Conservation (phyloP, 2,113 vertebrate species). For the Oryzias melastigma region DNA sequence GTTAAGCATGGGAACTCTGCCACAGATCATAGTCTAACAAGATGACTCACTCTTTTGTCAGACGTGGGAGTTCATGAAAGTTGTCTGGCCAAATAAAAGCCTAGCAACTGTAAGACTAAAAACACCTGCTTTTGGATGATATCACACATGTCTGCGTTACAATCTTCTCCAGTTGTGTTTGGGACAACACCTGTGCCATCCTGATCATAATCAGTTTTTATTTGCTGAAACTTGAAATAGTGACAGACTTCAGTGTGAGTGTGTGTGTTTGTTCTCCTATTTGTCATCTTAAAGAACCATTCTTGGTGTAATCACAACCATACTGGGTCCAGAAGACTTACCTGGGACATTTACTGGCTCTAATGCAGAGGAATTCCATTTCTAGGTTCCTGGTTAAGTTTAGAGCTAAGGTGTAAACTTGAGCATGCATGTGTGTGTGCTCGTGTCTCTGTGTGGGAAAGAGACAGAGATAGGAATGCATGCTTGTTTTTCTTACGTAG, state of each 20-base stretch:
- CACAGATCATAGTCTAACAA: constrained; percentile 4
- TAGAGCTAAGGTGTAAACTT: not conserved
- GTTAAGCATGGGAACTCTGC: constrained; percentile 37
- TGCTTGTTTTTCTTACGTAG: not conserved
- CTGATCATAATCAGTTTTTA: constrained; percentile 1
- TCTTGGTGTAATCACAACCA: too few species aligned
- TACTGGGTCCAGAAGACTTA: too few species aligned
- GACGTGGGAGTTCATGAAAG: constrained; percentile 20
- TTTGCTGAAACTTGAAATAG: not conserved
- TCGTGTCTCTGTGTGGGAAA: not conserved
- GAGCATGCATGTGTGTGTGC: not conserved
- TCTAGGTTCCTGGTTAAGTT: too few species aligned
- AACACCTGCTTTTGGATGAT: constrained; percentile 38
- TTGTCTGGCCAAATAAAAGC: constrained; percentile 38
- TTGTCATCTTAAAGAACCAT: too few species aligned
- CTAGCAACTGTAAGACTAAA: constrained; percentile 32
- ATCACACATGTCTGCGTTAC: constrained; percentile 18
- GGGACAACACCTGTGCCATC: constrained; percentile 1
- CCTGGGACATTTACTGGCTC: too few species aligned
- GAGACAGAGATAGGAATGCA: not conserved
- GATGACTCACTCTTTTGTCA: constrained; percentile 50
- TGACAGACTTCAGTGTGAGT: not conserved
- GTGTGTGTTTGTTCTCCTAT: not conserved
- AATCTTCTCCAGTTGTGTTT: not conserved
- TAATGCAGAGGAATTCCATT: too few species aligned